These are phyloP conservation scores for Archocentrus centrarchus DNA, from an alignment of 2,113 vertebrate species.

Conservation along the genomic window DNA sequence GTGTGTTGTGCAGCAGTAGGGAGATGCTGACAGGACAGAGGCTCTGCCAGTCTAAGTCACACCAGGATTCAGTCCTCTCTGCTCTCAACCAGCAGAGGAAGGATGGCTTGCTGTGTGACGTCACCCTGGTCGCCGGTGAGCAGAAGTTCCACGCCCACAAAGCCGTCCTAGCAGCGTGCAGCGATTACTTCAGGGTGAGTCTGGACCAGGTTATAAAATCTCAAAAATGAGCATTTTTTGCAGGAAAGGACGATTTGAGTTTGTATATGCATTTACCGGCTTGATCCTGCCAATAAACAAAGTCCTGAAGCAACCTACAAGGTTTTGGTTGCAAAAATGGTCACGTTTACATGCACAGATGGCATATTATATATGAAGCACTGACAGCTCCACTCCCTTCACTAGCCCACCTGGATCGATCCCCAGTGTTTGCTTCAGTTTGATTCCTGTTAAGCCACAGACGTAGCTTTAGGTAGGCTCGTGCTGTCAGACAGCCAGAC, in stretches of 20 bases:
- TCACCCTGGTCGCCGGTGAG: slow-evolving; percentile 94
- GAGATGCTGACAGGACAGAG: slow-evolving; percentile 97
- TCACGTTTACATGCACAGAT: not conserved
- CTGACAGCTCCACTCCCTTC: not conserved
- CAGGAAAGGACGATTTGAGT: too few relatives aligned
- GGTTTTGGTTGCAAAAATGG: not conserved
- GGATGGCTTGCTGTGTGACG: slow-evolving; percentile 93
- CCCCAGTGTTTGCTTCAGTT: not conserved
- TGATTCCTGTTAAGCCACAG: slow-evolving; percentile 12
- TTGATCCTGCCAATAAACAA: not conserved
- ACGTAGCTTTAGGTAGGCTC: slow-evolving; percentile 29
- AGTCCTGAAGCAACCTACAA: not conserved
- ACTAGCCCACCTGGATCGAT: not conserved
- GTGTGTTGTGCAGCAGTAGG: slow-evolving; percentile 79
- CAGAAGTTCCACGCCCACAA: slow-evolving; percentile 98
- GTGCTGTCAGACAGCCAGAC: slow-evolving; percentile 28
- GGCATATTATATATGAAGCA: not conserved
- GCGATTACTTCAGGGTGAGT: slow-evolving; percentile 97
- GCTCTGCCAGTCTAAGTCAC: slow-evolving; percentile 95
- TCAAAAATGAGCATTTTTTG: not conserved
- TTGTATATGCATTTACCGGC: too few relatives aligned
- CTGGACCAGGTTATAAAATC: not conserved
- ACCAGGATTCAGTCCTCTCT: slow-evolving; percentile 91
- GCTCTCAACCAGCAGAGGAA: slow-evolving; percentile 97
- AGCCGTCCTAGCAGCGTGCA: slow-evolving; percentile 96